A percentile compares a stretch with the other conserved stretches of the same genome.
phyloP scores from a whole-genome alignment of 2,888 invertebrate species.

The Aethes cnicana region DNA sequence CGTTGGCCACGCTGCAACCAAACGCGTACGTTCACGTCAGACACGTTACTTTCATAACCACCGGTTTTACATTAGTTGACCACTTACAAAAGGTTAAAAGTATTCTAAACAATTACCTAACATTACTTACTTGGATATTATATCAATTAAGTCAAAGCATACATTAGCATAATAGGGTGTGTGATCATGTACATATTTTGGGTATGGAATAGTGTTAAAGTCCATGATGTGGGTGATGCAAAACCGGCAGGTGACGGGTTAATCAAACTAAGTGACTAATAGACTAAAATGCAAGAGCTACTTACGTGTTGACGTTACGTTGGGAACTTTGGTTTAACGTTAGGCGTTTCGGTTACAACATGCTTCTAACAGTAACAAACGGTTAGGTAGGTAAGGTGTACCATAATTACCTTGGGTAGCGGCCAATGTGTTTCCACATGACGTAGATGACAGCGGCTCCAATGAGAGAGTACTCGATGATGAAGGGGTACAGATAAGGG shows the following conservation, averaged over 20 bases:
- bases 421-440: conserved; percentile 97
- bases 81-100: background rate
- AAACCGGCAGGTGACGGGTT: conserved; percentile 19
- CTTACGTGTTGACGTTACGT: conserved; percentile 8
- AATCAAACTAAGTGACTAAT: conserved; percentile 11
- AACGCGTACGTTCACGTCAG: conserved; percentile 66
- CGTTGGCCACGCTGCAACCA: conserved; percentile 83
- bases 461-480: conserved; percentile 97
- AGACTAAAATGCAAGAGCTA: conserved; percentile 4
- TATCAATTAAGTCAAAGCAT: no score
- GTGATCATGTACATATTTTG: background rate
- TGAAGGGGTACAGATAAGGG: conserved; percentile 97
- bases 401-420: conserved; percentile 91
- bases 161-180: background rate
- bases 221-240: background rate
- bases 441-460: conserved; percentile 97
- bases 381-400: background rate
- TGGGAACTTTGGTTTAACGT: conserved; percentile 2
- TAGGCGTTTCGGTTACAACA: conserved; percentile 31
- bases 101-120: background rate
- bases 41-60: conserved; percentile 35
- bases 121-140: no score
- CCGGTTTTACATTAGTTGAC: conserved; percentile 17
- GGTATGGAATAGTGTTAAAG: no score
- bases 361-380: conserved; percentile 12